Evolutionary conservation across 2,113 vertebrate species (phyloP).

Genomic region (Rutilus rutilus): DNA sequence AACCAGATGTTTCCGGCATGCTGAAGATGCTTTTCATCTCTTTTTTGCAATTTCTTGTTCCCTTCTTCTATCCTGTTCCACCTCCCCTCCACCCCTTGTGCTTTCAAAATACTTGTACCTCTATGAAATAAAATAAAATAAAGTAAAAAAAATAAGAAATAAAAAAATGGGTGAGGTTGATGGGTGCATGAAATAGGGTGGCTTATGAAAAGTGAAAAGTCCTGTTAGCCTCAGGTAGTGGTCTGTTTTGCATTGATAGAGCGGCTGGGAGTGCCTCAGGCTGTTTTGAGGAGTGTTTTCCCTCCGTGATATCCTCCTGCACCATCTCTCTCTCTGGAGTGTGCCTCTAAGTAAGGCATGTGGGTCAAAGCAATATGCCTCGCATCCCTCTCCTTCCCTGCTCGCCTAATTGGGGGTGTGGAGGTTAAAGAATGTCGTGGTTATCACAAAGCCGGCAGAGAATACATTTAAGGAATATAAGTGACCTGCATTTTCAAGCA

Average conservation of each 20-base stretch:
- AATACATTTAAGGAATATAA: constrained; percentile 66
- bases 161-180: constrained; percentile 34
- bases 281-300: constrained; percentile 71
- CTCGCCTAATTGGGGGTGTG: constrained; percentile 75
- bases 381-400: constrained; percentile 40
- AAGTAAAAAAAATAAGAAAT: too few species aligned
- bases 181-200: constrained; percentile 47
- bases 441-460: constrained; percentile 75
- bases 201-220: constrained; percentile 85
- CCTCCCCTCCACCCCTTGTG: constrained; percentile 64
- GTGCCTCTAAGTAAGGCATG: constrained; percentile 64
- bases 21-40: constrained; percentile 95
- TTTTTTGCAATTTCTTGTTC: constrained; percentile 69
- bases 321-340: constrained; percentile 71
- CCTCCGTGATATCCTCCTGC: constrained; percentile 72
- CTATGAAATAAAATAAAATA: constrained; percentile 48
- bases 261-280: constrained; percentile 81
- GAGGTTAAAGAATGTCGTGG: constrained; percentile 75
- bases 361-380: constrained; percentile 71
- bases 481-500: constrained; percentile 71
- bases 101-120: constrained; percentile 90
- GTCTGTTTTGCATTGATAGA: constrained; percentile 98
- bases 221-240: constrained; percentile 87
- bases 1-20: constrained; percentile 97
- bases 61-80: constrained; percentile 29